Percentiles rank a stretch among this genome's conserved stretches.
phyloP scores from a whole-genome alignment of 2,888 invertebrate genomes.

The Altica lythri region DNA sequence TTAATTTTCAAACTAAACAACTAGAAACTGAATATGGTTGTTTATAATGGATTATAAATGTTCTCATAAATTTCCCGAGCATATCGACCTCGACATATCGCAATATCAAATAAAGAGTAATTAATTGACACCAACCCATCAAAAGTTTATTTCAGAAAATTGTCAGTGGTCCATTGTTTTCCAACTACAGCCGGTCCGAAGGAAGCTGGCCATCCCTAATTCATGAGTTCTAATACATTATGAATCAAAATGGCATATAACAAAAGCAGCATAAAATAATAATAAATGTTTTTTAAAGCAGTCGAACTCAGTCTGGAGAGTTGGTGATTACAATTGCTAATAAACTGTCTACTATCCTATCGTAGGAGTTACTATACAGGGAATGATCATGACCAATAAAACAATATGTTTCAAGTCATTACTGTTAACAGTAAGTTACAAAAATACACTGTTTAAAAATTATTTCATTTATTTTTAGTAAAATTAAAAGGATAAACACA shows the following conservation, averaged over 20 bases:
- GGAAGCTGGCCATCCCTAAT: constrained; percentile 33
- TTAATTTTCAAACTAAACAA: too few species aligned
- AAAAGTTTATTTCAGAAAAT: constrained; percentile 16
- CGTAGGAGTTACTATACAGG: constrained; percentile 47
- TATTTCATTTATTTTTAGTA: too few species aligned
- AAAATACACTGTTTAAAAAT: too few species aligned
- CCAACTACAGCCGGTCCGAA: constrained; percentile 12
- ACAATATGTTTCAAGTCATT: constrained; percentile 12
- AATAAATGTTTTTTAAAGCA: constrained; percentile 50
- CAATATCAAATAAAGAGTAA: constrained; percentile 12
- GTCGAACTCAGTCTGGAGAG: constrained; percentile 43
- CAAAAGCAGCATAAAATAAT: constrained; percentile 50
- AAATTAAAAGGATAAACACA: too few species aligned
- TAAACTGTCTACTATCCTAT: constrained; percentile 40
- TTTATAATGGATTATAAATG: too few species aligned
- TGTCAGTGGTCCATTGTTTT: constrained; percentile 23
- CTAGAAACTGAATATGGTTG: too few species aligned
- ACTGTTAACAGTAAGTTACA: too few species aligned
- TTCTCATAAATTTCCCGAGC: too few species aligned
- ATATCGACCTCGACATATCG: too few species aligned
- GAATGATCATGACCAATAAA: constrained; percentile 20
- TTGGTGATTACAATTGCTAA: constrained; percentile 54
- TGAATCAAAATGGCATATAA: constrained; percentile 45
- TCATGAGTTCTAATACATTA: constrained; percentile 40
- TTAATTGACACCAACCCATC: constrained; percentile 10